These are phyloP conservation scores for Danio kyathit DNA, from an alignment of 2,797 vertebrate genomes.

Conservation along the genomic window DNA sequence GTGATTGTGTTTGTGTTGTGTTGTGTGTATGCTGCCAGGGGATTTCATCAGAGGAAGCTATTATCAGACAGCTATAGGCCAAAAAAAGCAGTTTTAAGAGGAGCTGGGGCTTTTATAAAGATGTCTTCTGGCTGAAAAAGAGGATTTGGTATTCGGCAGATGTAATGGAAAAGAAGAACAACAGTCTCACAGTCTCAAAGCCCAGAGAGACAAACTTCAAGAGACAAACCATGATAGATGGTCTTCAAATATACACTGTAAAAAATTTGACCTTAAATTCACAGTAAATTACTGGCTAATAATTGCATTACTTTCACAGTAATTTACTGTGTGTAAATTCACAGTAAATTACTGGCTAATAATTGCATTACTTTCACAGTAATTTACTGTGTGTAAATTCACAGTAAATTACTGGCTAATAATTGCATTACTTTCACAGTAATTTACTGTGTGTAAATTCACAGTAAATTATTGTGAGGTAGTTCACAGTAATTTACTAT, in stretches of 20 bases:
- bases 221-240: neutral
- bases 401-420: too few relatives aligned
- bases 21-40: slow-evolving; percentile 9
- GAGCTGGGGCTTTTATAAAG: neutral
- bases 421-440: too few relatives aligned
- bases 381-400: too few relatives aligned
- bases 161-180: neutral
- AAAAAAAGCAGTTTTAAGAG: neutral
- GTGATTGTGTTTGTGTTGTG: neutral
- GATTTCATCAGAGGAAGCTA: slow-evolving; percentile 27
- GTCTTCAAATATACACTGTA: slow-evolving; percentile 3
- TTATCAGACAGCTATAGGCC: neutral
- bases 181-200: neutral
- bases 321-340: too few relatives aligned
- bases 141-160: slow-evolving; percentile 11
- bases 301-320: too few relatives aligned
- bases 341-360: too few relatives aligned
- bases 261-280: too few relatives aligned
- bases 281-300: too few relatives aligned
- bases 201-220: neutral
- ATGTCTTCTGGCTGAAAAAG: neutral
- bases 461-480: too few relatives aligned
- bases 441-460: too few relatives aligned
- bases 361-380: too few relatives aligned
- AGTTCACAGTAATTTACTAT: too few relatives aligned